Evolutionary conservation across 2,888 invertebrate species (phyloP), one percentile per base, ranked within the genome.

Genomic region (Hypomecis punctinalis): DNA sequence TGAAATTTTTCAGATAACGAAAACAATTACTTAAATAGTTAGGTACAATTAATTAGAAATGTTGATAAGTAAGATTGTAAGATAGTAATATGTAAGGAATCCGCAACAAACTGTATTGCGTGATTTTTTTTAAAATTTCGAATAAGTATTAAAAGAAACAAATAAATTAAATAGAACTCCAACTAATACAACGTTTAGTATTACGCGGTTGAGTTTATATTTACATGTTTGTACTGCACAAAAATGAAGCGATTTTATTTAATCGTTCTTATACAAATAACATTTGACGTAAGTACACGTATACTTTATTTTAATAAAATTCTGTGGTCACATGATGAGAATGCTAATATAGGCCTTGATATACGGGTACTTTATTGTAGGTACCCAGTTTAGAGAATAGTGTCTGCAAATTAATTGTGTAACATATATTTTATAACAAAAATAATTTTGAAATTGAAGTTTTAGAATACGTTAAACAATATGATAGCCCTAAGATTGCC

Each of bases 221-320:
- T 10, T 42, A 33, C 3, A 23, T 6, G 5, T 49, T 37, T 6
- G 8, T 40, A 10, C 43, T 37, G 10, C 10, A 0, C 8, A 39
- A 40, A 8, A 9, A 69, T 69, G 71, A 61, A 63, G 43, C n/a
- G 0, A 9, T 7, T 60, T 13, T 58, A 23, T 52, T 65, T 63
- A 5, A 45, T 71, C 42, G 57, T 49, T 40, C 10, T 69, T 37
- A 42, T 65, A 1, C 52, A 42, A 46, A n/a, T 69, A 40, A 11
- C 60, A 10, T 45, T 51, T 52, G 54, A 61, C 7, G 70, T 71
- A 66, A 67, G 70, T 70, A 39, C 52, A 23, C 23, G n/a, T n/a
- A 23, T 23, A 23, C 23, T 23, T 23, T 23, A 23, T 23, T 23
- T 23, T 23, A 23, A 23, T 23, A 23, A 23, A 23, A 23, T 23